These are phyloP conservation scores for Exocentrus adspersus DNA, from an alignment of 2,888 invertebrate species.

Conservation along the genomic window DNA sequence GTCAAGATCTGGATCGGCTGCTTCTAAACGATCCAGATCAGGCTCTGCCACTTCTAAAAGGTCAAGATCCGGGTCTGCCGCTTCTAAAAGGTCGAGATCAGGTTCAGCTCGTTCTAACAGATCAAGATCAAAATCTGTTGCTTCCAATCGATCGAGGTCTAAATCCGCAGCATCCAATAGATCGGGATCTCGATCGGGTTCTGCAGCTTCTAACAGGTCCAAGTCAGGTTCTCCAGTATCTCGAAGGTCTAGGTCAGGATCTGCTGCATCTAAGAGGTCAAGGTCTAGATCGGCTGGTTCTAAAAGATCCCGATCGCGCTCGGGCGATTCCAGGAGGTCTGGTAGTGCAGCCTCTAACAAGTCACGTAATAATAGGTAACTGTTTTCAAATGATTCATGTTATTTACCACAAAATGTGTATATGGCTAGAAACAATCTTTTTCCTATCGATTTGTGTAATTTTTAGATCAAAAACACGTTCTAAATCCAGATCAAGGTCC, in stretches of 20 bases:
- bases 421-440: too few relatives aligned
- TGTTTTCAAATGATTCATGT: conserved; percentile 35
- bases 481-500: conserved; percentile 51
- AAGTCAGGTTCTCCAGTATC: conserved; percentile 33
- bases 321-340: conserved; percentile 37
- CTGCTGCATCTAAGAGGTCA: conserved; percentile 48
- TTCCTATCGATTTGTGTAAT: conserved; percentile 48
- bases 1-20: conserved; percentile 42
- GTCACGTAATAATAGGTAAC: conserved; percentile 35
- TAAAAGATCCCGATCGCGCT: conserved; percentile 35
- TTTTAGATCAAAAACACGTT: conserved; percentile 50
- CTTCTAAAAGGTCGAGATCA: conserved; percentile 37
- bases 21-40: conserved; percentile 42
- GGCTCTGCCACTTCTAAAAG: conserved; percentile 37
- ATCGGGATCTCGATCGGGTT: conserved; percentile 45
- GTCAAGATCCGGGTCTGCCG: conserved; percentile 43
- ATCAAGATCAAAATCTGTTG: conserved; percentile 42
- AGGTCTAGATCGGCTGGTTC: conserved; percentile 24
- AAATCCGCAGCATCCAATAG: conserved; percentile 39
- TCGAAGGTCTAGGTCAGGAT: conserved; percentile 44
- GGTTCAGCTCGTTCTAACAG: conserved; percentile 42
- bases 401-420: neutral
- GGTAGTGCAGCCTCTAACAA: conserved; percentile 38
- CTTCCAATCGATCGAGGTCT: conserved; percentile 45
- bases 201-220: conserved; percentile 42